phyloP scores from a whole-genome alignment of 2,888 invertebrate species.

The Polyommatus icarus region DNA sequence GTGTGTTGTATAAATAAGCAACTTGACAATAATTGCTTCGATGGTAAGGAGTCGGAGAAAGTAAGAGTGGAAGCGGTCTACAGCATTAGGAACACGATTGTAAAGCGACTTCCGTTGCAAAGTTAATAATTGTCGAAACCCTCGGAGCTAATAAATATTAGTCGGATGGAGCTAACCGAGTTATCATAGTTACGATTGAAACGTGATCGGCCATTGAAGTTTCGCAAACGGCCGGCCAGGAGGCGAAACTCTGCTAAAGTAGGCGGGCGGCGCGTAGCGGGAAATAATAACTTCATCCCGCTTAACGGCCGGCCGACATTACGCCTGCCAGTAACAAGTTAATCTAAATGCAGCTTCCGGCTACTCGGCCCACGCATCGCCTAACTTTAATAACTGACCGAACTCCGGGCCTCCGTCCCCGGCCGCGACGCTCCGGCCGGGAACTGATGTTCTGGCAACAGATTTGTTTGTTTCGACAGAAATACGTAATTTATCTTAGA shows the following conservation, averaged over 20 bases:
- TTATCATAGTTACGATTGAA: slow-evolving; percentile 67
- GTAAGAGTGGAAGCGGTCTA: background rate
- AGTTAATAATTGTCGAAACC: slow-evolving; percentile 48
- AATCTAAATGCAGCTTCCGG: slow-evolving; percentile 77
- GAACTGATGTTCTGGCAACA: background rate
- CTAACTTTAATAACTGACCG: slow-evolving; percentile 71
- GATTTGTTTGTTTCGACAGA: slow-evolving; percentile 3
- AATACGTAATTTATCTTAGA: background rate
- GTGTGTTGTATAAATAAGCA: background rate
- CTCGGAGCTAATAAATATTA: slow-evolving; percentile 58
- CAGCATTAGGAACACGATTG: background rate
- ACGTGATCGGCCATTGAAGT: slow-evolving; percentile 76
- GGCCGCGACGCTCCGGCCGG: background rate
- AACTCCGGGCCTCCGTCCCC: slow-evolving; percentile 55
- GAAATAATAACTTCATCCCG: slow-evolving; percentile 79
- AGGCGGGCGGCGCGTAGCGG: slow-evolving; percentile 68
- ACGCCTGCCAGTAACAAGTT: slow-evolving; percentile 79
- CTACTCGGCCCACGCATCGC: slow-evolving; percentile 69
- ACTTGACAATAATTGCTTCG: background rate
- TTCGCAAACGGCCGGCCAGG: slow-evolving; percentile 69
- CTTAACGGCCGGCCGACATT: slow-evolving; percentile 76
- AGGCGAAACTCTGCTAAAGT: slow-evolving; percentile 75
- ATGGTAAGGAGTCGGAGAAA: background rate
- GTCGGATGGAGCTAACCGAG: slow-evolving; percentile 62
- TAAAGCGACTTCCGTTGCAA: slow-evolving; percentile 30